phyloP scores from a whole-genome alignment of 2,113 vertebrate species.

The Malurus melanocephalus region DNA sequence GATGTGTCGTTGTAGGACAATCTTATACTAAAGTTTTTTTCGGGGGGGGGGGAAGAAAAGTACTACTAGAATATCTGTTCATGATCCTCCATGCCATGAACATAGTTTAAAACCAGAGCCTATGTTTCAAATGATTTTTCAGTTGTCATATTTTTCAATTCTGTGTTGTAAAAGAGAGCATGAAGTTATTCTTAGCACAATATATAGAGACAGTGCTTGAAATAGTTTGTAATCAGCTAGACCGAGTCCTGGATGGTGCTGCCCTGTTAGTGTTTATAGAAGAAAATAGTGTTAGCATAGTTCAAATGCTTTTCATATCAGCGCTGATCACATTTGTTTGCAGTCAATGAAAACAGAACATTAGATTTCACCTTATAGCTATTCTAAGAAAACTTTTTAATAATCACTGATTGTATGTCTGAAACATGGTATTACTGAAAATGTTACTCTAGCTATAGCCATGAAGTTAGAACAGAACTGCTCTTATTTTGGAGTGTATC shows the following conservation, averaged over 20 bases:
- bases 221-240: conserved; percentile 1
- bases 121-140: background rate
- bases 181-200: conserved; percentile 14
- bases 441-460: background rate
- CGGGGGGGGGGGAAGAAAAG: background rate
- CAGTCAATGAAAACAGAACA: background rate
- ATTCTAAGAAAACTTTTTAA: background rate
- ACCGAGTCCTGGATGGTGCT: background rate
- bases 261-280: background rate
- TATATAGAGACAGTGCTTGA: background rate
- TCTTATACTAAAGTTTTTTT: background rate
- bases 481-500: background rate
- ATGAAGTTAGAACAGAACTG: background rate
- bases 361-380: background rate
- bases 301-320: background rate
- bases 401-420: background rate
- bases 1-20: conserved; percentile 7
- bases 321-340: background rate
- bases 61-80: background rate
- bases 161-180: background rate
- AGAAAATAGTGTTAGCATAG: background rate
- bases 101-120: background rate
- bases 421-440: background rate
- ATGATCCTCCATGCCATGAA: background rate
- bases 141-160: background rate